Evolutionary conservation across 2,888 invertebrate species (phyloP).

Genomic region (Habroteleia sp.): DNA sequence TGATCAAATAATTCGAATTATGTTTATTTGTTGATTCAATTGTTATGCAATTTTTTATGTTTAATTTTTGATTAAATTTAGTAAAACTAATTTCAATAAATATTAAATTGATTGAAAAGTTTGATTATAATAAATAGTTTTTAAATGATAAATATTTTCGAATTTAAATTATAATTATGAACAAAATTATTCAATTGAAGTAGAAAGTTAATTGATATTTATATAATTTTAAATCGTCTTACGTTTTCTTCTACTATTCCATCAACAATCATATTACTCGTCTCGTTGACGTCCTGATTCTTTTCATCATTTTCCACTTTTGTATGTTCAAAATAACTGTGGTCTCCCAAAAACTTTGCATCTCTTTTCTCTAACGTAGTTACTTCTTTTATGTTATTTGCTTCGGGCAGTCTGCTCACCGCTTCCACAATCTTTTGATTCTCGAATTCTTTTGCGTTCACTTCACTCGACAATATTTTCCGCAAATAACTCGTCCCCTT

Average conservation of each 20-base stretch:
- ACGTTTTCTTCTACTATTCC: conserved; percentile 74
- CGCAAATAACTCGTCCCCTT: conserved; percentile 75
- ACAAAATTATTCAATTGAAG: too few species aligned
- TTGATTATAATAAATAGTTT: too few species aligned
- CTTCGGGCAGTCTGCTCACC: conserved; percentile 64
- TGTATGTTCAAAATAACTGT: conserved; percentile 76
- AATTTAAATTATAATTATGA: too few species aligned
- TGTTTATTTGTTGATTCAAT: too few species aligned
- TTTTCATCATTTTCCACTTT: conserved; percentile 65
- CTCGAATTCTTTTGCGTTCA: conserved; percentile 72
- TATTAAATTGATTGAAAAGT: too few species aligned
- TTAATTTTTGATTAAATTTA: too few species aligned
- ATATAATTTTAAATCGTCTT: conserved; percentile 43
- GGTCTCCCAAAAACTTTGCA: conserved; percentile 74
- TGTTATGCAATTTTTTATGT: too few species aligned
- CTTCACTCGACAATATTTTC: conserved; percentile 75
- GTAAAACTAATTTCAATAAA: too few species aligned
- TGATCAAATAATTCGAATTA: too few species aligned
- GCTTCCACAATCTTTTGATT: conserved; percentile 67
- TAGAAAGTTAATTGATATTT: not conserved
- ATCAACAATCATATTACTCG: conserved; percentile 67
- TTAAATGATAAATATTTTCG: too few species aligned
- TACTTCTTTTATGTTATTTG: conserved; percentile 59
- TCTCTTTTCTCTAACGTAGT: conserved; percentile 61
- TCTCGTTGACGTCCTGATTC: conserved; percentile 60